Base-by-base conservation (phyloP, 2,113 vertebrate species). In the Verasper variegatus region DNA sequence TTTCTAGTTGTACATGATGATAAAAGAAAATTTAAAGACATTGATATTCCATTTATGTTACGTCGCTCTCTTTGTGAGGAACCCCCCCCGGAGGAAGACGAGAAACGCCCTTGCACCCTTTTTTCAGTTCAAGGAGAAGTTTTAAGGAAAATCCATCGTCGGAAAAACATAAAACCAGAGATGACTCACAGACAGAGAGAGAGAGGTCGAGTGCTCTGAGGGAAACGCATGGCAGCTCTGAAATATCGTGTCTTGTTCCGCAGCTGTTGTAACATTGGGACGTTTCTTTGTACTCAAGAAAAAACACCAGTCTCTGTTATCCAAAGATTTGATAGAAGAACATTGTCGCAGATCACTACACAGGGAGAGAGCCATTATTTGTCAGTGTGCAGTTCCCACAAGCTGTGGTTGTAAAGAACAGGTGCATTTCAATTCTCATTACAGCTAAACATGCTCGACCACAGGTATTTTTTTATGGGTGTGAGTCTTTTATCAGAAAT, bases 1-100 rank as follows among this genome's bases (percentile, higher is more conserved):
- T 91, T 92, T 84, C 81, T 78, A 85, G 64, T 24, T 88, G 86
- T 89, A 78, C 80, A 74, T 83, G 71, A 59, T 80, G 68, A 66
- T 80, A 78, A 76, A 73, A 69, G 35, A 79, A 62, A 74, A 37
- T 37, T 37, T 10, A 37, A 37, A 37, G 35, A 74, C 67, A 64
- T 37, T 40, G 65, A 71, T 77, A 57, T 70, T 55, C 72, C 17
- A 70, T 77, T 64, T 71, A 47, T 76, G 84, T 86, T 57, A 59
- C 77, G 47, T 27, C 45, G 45, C n/a, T 27, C 10, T 64, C 47
- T 81, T 52, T 67, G 58, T 69, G n/a, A 71, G 47, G 59, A 71
- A 7, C 31, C 70, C 64, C 8, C 7, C 40, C 31, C 5, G 42
- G 31, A 70, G 37, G 66, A 51, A 49, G 52, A 31, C 4, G 15